Evolutionary conservation across 1,140 invertebrate species (phyloP).

Genomic region (Sycobia sp.): DNA sequence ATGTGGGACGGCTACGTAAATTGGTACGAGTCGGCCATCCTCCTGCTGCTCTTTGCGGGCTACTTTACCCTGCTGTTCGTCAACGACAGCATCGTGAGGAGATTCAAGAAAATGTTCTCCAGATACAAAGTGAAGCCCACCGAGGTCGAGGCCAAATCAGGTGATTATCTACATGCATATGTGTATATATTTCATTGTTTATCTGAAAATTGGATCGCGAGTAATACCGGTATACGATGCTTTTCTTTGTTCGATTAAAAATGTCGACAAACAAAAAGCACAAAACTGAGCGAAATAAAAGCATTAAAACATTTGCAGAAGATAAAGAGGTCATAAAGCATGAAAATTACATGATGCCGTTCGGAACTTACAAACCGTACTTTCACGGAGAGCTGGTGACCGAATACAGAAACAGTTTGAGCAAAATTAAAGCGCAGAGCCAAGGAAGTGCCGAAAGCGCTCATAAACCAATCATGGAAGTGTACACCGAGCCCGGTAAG

Average conservation of each 20-base stretch:
- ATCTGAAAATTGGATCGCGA: too few species aligned
- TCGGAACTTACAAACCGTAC: conserved; percentile 48
- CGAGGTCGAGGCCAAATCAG: conserved; percentile 1
- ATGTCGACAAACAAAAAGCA: too few species aligned
- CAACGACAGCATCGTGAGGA: conserved; percentile 39
- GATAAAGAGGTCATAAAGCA: conserved; percentile 31
- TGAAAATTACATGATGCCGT: conserved; percentile 46
- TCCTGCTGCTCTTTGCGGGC: conserved; percentile 72
- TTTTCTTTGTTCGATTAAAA: too few species aligned
- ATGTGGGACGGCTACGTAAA: conserved; percentile 80
- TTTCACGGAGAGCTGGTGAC: conserved; percentile 47
- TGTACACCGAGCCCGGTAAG: conserved; percentile 50
- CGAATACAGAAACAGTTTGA: conserved; percentile 47
- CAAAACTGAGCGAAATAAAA: too few species aligned
- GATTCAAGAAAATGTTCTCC: conserved; percentile 5
- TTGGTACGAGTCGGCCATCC: conserved; percentile 77
- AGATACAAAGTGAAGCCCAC: neutral
- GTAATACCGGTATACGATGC: too few species aligned
- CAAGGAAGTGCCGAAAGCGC: conserved; percentile 34
- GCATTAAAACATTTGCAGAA: too few species aligned
- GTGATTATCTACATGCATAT: neutral
- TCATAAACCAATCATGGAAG: conserved; percentile 38
- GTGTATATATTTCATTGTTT: too few species aligned
- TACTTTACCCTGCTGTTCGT: conserved; percentile 71
- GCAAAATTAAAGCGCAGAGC: conserved; percentile 41